Percentiles rank a stretch among this genome's conserved stretches.
Conservation (phyloP, 2,888 invertebrate species). For the Trachelus troglodyta region DNA sequence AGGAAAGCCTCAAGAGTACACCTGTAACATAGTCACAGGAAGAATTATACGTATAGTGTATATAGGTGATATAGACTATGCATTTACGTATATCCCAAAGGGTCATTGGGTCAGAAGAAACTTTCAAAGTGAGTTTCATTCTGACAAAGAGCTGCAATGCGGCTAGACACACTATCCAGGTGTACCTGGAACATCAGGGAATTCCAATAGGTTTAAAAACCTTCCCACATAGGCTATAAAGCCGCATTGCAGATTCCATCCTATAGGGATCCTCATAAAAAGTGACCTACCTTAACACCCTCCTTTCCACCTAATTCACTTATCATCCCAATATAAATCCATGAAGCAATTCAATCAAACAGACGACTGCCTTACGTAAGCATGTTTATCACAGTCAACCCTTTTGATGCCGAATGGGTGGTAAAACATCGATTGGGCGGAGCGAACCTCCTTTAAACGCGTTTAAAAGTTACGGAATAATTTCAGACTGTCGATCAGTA, state of each 20-base stretch:
- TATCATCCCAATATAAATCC: background rate
- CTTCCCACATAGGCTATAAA: background rate
- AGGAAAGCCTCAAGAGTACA: background rate
- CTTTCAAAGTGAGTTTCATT: background rate
- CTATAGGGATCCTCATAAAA: background rate
- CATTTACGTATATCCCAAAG: background rate
- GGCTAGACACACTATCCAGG: background rate
- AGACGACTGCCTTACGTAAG: background rate
- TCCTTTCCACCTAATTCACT: background rate
- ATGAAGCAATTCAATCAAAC: background rate
- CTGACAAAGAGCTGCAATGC: background rate
- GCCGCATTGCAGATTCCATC: background rate
- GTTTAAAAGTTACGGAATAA: background rate
- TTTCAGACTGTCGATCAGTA: background rate
- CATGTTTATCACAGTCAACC: background rate
- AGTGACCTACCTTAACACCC: background rate
- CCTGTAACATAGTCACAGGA: background rate
- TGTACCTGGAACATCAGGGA: background rate
- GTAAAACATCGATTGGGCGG: conserved; percentile 19
- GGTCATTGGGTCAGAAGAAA: background rate
- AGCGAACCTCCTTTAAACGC: background rate
- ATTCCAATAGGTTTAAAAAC: background rate
- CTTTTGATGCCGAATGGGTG: background rate
- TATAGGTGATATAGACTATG: background rate
- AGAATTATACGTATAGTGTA: background rate